A percentile compares a stretch with the other conserved stretches of the same genome.
phyloP scores from a whole-genome alignment of 2,113 vertebrate genomes.

The Tricholaema leucomelas region DNA sequence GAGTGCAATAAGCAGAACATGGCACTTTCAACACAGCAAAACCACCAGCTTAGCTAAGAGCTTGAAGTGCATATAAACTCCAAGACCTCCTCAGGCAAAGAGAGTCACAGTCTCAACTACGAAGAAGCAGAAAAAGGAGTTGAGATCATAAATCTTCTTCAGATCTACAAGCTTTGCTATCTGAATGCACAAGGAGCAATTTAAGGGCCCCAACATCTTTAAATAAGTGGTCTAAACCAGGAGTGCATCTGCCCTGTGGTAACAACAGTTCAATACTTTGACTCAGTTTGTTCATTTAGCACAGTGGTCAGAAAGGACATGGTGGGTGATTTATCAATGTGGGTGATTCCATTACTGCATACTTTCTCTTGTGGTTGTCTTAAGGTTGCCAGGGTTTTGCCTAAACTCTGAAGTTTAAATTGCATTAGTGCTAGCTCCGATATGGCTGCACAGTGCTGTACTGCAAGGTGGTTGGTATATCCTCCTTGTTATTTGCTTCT shows the following conservation, averaged over 20 bases:
- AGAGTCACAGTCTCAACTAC: conserved; percentile 3
- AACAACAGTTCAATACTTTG: background rate
- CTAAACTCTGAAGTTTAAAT: background rate
- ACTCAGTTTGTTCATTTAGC: background rate
- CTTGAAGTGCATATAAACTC: conserved; percentile 36
- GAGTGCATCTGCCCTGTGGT: background rate
- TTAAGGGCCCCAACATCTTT: background rate
- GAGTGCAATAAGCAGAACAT: conserved; percentile 39
- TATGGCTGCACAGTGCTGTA: background rate
- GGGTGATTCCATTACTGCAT: background rate
- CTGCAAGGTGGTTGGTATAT: background rate
- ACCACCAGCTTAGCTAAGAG: conserved; percentile 24
- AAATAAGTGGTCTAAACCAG: background rate
- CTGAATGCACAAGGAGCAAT: conserved; percentile 35
- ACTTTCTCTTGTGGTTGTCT: background rate
- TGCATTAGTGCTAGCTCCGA: background rate
- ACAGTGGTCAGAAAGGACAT: background rate
- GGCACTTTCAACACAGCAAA: conserved; percentile 44
- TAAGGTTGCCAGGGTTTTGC: background rate
- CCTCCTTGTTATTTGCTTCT: background rate
- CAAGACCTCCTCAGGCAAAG: conserved; percentile 49
- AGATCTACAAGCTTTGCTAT: conserved; percentile 6
- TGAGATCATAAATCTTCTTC: conserved; percentile 50
- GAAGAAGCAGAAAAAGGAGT: conserved; percentile 24
- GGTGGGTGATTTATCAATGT: background rate